Base-by-base conservation (phyloP, 2,797 vertebrate genomes). In the Hydrocynus forskahlii region DNA sequence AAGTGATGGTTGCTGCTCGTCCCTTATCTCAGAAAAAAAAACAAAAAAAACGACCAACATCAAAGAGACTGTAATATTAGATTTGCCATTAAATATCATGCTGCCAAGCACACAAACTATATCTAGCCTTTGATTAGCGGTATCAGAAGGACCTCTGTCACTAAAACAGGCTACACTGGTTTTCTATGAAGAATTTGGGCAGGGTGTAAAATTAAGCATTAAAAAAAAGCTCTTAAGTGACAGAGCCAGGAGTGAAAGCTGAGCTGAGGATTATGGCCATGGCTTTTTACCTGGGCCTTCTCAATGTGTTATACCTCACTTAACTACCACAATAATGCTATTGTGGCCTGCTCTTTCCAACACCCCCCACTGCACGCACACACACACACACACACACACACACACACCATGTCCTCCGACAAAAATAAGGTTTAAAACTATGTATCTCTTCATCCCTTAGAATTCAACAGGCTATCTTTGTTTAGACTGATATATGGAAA, bases 261-360 rank as follows among this genome's bases (percentile, higher is more conserved):
- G 81, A 85, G 80, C 79, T 76, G 68, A 77, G 79, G 83, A 80
- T 87, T 85, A 87, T 13, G 63, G 79, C 67, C 48, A 52, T 73
- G 78, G 68, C 78, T 73, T 86, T 84, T 78, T 70, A 66, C 63
- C 76, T 29, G 25, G 62, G 75, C 67, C 19, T 35, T 80, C 70
- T 84, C 38, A 16, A 69, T 79, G 75, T 75, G 81, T 81, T 78
- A 86, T 75, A 83, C 74, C 79, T 83, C 75, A 83, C 82, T 84
- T 84, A 80, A 74, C 79, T 78, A 75, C 71, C 74, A 83, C 83
- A 84, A 72, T 81, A 62, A 83, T 81, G 75, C 63, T 67, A 73
- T 73, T 83, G 83, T 83, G 78, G 52, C 63, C 66, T 70, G 38
- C 66, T 45, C 64, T 74, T 54, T 63, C 62, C 48, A 71, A 45